Base-by-base conservation (phyloP, 2,797 vertebrate species). In the Hypotaenidia philippensis region DNA sequence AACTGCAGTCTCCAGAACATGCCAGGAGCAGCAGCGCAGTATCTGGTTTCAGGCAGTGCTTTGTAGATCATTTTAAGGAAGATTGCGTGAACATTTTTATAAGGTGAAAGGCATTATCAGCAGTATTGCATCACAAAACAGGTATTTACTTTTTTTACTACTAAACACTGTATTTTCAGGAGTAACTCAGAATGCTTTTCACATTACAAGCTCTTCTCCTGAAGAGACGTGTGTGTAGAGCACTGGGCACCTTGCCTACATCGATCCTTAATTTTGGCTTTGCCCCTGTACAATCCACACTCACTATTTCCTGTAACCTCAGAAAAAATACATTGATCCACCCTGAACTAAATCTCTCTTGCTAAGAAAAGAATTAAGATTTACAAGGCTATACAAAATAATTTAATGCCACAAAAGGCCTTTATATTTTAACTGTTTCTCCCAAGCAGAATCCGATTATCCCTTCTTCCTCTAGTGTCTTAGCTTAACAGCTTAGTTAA, bases 41-140 rank as follows among this genome's bases (percentile, higher is more conserved):
- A 20, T 45, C 65, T 89, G 31, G 27, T 87, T 95, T 83, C 83
- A 91, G 76, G 71, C 79, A 89, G 29, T 60, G 59, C 78, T 95
- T 83, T 85, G 78, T 80, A 80, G 83, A 83, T 87, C 56, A 69
- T 77, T 44, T 92, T 82, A 93, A 78, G 59, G 41, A 89, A 85
- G 71, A 89, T 6, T 41, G 29, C 66, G 78, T 89, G 82, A 89
- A 64, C 81, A 72, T 94, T 94, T 44, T 87, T 57, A 86, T 89
- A 59, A 77, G 65, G 53, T 50, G 75, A 81, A 82, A 77, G 41
- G 41, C 27, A 52, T 79, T 85, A 82, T 74, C 50, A 75, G 49
- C 10, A 2, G 29, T 27, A 52, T 31, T 70, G 59, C 32, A 76
- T 49, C 14, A 50, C 17, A 21, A 85, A 93, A 44, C 9, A 70